Evolutionary conservation across 1,140 invertebrate genomes (phyloP), one percentile per base, ranked within the genome.

Genomic region (Manduca sexta): DNA sequence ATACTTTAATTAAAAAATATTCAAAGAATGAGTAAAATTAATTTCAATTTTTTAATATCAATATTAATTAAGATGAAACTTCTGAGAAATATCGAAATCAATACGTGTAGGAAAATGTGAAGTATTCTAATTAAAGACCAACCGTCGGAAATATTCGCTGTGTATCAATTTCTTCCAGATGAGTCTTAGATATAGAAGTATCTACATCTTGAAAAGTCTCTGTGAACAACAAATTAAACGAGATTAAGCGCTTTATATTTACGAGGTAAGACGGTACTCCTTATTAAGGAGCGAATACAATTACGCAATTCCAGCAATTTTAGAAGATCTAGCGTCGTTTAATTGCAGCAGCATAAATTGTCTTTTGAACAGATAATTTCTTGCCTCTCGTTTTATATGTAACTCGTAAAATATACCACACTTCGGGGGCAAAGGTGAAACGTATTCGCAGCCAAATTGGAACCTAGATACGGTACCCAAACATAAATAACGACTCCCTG

Each of bases 171-270:
- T 5, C 21, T 26, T n/a, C 4, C 4, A 26, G 21, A 26, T 26
- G 21, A 26, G 21, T 5, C 21, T 26, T 26, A 8, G 8, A 26
- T 26, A 26, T 26, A 26, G 8, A 26, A 26, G 21, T 26, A 26
- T 26, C 0, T 26, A 26, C 21, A 26, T 3, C 21, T 29, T 31
- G n/a, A 31, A 30, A 40, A 45, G 43, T 45, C 49, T 64, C 54
- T 58, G 61, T 64, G 60, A 69, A 65, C 59, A 60, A 66, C 52
- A 60, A 67, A 70, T 70, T 60, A 64, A 66, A 64, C 46, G 34
- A 45, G 58, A 64, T 67, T 70, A 70, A 70, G 49, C 54, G 44
- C 60, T 64, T 70, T 70, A 61, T 66, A 64, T 70, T 67, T 66
- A 67, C 64, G 60, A 70, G 60, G 60, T 61, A 67, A 64, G 58